phyloP scores from a whole-genome alignment of 2,797 vertebrate genomes.

The Hypotaenidia philippensis region DNA sequence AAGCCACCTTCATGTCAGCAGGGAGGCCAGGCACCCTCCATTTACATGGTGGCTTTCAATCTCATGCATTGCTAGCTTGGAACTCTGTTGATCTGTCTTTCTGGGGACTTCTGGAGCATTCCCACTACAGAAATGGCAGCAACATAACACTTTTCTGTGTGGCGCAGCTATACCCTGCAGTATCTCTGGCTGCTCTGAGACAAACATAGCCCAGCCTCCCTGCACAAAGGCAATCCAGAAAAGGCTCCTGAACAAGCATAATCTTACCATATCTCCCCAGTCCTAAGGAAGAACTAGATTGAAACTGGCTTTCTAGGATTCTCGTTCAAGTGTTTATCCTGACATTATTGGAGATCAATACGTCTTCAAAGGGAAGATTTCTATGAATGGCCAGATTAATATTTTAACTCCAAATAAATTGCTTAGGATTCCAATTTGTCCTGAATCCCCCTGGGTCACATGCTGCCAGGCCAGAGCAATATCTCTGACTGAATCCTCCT shows the following conservation, averaged over 20 bases:
- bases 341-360: conserved; percentile 30
- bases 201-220: neutral
- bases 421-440: conserved; percentile 69
- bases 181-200: neutral
- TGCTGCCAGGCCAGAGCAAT: conserved; percentile 31
- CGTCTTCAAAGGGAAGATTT: conserved; percentile 48
- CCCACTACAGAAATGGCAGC: neutral
- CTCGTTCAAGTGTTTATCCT: conserved; percentile 16
- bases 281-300: conserved; percentile 1
- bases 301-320: neutral
- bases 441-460: conserved; percentile 43
- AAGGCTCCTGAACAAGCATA: neutral
- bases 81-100: neutral
- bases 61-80: neutral
- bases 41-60: neutral
- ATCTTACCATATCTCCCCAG: neutral
- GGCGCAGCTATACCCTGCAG: neutral
- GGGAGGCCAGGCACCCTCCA: neutral
- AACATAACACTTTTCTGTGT: neutral
- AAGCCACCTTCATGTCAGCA: neutral
- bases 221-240: neutral
- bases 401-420: conserved; percentile 70
- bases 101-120: neutral
- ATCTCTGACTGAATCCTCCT: conserved; percentile 54
- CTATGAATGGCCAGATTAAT: conserved; percentile 30